phyloP scores from a whole-genome alignment of 2,113 vertebrate species.

The Nycticorax nycticorax region DNA sequence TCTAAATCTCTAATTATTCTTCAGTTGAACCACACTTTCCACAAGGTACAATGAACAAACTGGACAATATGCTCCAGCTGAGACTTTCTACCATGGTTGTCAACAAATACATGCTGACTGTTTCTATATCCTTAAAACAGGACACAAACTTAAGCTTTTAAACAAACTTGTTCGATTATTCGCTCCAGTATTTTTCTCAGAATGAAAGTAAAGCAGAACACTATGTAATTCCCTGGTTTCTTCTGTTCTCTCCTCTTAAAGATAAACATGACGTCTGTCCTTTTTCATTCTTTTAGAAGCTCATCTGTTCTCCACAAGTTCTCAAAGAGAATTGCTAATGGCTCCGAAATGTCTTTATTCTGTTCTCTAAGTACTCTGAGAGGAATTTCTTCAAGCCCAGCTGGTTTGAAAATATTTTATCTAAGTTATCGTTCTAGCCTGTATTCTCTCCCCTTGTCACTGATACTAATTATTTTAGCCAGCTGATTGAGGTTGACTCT shows the following conservation, averaged over 20 bases:
- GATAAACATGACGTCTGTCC: not conserved
- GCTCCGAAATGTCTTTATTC: not conserved
- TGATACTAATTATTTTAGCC: not conserved
- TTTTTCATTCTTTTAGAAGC: constrained; percentile 23
- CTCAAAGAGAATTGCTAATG: not conserved
- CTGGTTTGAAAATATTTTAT: not conserved
- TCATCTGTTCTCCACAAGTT: constrained; percentile 1
- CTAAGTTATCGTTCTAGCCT: not conserved
- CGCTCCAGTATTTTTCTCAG: not conserved
- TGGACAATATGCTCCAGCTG: constrained; percentile 42
- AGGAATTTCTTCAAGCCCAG: not conserved
- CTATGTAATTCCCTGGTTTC: not conserved
- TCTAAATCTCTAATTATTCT: constrained; percentile 67
- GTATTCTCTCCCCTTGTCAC: not conserved
- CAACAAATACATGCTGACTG: not conserved
- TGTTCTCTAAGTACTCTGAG: not conserved
- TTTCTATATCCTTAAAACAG: not conserved
- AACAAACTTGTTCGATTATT: not conserved
- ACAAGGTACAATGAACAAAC: constrained; percentile 47
- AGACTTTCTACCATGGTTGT: not conserved
- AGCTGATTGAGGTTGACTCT: not conserved
- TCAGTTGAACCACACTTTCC: constrained; percentile 66
- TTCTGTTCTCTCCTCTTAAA: constrained; percentile 9
- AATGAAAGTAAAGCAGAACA: constrained; percentile 3
- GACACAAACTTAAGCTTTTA: not conserved